These are phyloP conservation scores for Craterocephalus amniculus DNA, from an alignment of 2,797 vertebrate species.

Conservation along the genomic window DNA sequence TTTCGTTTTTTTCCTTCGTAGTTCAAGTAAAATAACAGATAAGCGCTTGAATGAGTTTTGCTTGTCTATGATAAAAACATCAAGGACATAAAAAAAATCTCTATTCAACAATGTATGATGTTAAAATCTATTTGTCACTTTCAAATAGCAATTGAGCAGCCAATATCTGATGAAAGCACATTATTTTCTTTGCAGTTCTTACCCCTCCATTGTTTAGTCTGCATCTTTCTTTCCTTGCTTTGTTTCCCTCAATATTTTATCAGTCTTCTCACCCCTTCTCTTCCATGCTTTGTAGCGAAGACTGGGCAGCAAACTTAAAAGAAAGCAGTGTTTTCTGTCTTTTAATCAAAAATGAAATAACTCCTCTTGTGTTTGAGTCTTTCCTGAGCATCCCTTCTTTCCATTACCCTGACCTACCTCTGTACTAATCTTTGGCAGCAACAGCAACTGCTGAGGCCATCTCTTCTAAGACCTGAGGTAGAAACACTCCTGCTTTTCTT, in stretches of 20 bases:
- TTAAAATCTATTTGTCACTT: conserved; percentile 27
- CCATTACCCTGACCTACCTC: conserved; percentile 52
- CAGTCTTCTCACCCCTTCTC: conserved; percentile 22
- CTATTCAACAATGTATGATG: conserved; percentile 30
- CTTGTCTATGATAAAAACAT: conserved; percentile 21
- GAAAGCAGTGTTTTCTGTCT: conserved; percentile 18
- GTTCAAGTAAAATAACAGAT: conserved; percentile 55
- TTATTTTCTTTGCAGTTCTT: conserved; percentile 18
- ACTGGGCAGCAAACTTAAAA: conserved; percentile 2
- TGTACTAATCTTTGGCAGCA: conserved; percentile 86
- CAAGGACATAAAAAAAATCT: conserved; percentile 33
- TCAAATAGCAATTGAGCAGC: conserved; percentile 30
- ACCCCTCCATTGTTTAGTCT: conserved; percentile 5
- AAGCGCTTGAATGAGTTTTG: conserved; percentile 41
- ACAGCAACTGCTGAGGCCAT: conserved; percentile 96
- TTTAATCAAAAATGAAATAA: conserved; percentile 41
- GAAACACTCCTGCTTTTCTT: conserved; percentile 67
- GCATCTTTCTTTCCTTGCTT: conserved; percentile 29
- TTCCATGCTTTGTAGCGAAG: conserved; percentile 2
- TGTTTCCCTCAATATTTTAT: conserved; percentile 39
- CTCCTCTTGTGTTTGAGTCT: conserved; percentile 58
- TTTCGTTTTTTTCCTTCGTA: conserved; percentile 22
- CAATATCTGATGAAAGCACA: neutral
- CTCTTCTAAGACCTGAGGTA: conserved; percentile 99
- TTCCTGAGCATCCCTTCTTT: conserved; percentile 63